Base-by-base conservation (phyloP, 2,888 invertebrate species). In the Tanytarsus gracilentus region DNA sequence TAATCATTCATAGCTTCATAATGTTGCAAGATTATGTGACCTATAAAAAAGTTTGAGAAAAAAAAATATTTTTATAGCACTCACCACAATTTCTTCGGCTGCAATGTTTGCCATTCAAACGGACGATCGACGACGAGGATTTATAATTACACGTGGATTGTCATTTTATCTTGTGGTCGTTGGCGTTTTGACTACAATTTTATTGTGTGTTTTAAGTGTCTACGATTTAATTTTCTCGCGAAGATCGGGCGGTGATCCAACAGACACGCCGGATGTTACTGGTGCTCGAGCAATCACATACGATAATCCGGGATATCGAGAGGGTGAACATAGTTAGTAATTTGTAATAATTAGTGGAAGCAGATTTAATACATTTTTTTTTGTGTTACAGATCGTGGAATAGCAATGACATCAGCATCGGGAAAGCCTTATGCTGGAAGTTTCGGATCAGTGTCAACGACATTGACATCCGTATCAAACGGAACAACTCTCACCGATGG, bases 131-230 rank as follows among this genome's bases (percentile, higher is more conserved):
- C 74, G 75, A 64, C 79, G 80, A 66, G 89, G 89, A 61, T 89
- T 86, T 72, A 78, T 79, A 68, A 78, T 91, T 64, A 82, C 81
- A 56, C 79, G 89, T 67, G 88, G 90, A 64, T 85, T 87, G 69
- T 89, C 87, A 62, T 92, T 92, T 75, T 91, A 91, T 74, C 81
- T 92, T 72, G 79, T 91, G 89, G 81, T 91, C 72, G 79, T 85
- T 64, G 81, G 86, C 65, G 87, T 91, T 70, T 79, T 85, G 18
- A 73, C 89, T 68, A 85, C 87, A 70, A 82, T 85, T 56, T 76
- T 82, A 44, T 76, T 91, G 59, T 86, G 89, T 69, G 83, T 89
- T 64, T 82, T 85, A 76, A 80, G 88, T 3, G 70, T 90, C 59
- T 90, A 90, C 73, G 91, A 91, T 73, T 81, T 88, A 65, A 75